These are phyloP conservation scores for Drosophila emarginata DNA, from an alignment of 2,888 invertebrate genomes.

Conservation along the genomic window DNA sequence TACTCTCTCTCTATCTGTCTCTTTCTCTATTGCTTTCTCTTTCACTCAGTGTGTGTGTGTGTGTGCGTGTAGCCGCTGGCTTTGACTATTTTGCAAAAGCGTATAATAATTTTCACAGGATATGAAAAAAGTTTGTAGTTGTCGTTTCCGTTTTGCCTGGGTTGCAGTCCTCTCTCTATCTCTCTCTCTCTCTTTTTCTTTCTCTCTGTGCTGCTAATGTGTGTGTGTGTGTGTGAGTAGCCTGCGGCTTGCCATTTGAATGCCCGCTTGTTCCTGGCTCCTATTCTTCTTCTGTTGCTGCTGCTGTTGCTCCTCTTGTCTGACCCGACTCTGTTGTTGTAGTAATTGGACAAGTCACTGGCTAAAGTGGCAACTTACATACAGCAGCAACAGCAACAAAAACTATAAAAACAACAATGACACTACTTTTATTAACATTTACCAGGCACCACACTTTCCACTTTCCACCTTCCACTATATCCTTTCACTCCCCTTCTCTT, in stretches of 20 bases:
- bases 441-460: conserved; percentile 8
- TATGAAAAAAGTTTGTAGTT: conserved; percentile 74
- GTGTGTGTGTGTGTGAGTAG: conserved; percentile 29
- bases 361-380: conserved; percentile 62
- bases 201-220: background rate
- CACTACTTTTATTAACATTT: conserved; percentile 45
- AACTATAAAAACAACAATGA: conserved; percentile 31
- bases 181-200: background rate
- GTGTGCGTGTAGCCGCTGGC: conserved; percentile 46
- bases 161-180: conserved; percentile 29
- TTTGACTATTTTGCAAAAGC: conserved; percentile 72
- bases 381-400: background rate
- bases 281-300: background rate
- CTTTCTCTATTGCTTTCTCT: background rate
- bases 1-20: background rate
- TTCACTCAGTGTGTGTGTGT: background rate
- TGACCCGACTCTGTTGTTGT: conserved; percentile 57
- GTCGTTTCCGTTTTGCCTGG: conserved; percentile 61
- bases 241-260: conserved; percentile 57
- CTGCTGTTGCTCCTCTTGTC: background rate
- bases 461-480: background rate
- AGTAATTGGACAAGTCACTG: conserved; percentile 76
- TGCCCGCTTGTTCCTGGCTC: conserved; percentile 33
- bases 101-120: conserved; percentile 76
- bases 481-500: background rate